Percentiles rank a stretch among this genome's conserved stretches.
phyloP scores from a whole-genome alignment of 1,140 invertebrate genomes.

The Brachionus calyciflorus region DNA sequence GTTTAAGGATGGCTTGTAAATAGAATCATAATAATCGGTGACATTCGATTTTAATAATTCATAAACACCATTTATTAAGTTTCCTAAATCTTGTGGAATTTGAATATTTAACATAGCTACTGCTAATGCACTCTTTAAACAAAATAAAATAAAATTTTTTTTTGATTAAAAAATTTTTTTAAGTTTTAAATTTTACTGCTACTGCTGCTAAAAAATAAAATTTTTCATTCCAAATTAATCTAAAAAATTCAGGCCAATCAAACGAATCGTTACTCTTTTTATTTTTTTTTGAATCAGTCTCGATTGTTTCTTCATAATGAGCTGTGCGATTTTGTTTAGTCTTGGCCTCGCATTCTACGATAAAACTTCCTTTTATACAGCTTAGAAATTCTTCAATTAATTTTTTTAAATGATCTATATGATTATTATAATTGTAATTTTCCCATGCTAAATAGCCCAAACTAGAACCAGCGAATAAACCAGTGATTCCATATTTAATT shows the following conservation, averaged over 20 bases:
- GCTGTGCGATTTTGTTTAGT: conserved; percentile 39
- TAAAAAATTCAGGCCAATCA: conserved; percentile 37
- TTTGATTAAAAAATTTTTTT: background rate
- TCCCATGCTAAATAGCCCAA: conserved; percentile 6
- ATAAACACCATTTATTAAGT: conserved; percentile 73
- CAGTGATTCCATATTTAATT: background rate
- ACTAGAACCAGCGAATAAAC: background rate
- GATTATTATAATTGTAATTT: background rate
- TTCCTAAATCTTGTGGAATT: conserved; percentile 73
- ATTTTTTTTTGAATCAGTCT: background rate
- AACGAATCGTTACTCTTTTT: conserved; percentile 2
- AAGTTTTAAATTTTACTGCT: background rate
- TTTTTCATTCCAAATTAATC: conserved; percentile 26
- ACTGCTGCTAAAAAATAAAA: conserved; percentile 45
- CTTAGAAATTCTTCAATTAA: conserved; percentile 17
- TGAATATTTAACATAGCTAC: conserved; percentile 78
- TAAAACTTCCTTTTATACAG: background rate
- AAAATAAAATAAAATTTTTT: background rate
- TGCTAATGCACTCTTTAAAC: conserved; percentile 71
- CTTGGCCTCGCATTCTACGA: background rate
- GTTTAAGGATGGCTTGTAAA: conserved; percentile 68
- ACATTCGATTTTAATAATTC: conserved; percentile 53
- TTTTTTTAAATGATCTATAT: background rate
- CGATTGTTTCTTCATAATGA: conserved; percentile 39
- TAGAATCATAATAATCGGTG: conserved; percentile 64